Evolutionary conservation across 2,797 vertebrate species (phyloP).

Genomic region (Gymnothorax javanicus): DNA sequence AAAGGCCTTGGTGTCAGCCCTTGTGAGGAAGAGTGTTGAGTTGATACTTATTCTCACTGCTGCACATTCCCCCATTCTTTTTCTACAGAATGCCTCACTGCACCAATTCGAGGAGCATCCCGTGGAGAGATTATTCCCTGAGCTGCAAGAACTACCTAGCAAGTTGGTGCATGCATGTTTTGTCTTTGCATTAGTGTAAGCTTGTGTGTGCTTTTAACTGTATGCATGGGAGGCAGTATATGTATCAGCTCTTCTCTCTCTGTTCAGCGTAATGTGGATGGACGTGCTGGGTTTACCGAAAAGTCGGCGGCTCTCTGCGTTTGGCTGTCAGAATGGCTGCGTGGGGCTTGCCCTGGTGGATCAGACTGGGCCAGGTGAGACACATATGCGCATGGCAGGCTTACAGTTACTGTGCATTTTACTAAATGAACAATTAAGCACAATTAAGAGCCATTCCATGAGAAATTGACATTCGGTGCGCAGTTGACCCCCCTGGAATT

Average conservation of each 20-base stretch:
- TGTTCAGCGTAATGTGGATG: slow-evolving; percentile 82
- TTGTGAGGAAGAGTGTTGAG: no score
- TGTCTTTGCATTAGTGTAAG: slow-evolving; percentile 14
- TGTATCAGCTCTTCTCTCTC: background rate
- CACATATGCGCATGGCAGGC: background rate
- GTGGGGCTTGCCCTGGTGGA: slow-evolving; percentile 82
- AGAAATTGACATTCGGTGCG: no score
- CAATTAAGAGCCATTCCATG: no score
- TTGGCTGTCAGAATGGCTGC: slow-evolving; percentile 87
- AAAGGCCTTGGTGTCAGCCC: no score
- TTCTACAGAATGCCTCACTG: slow-evolving; percentile 80
- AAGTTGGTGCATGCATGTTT: slow-evolving; percentile 68
- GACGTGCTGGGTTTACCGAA: slow-evolving; percentile 71
- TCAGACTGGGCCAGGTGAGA: slow-evolving; percentile 75
- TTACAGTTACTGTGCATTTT: background rate
- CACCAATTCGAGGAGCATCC: slow-evolving; percentile 94
- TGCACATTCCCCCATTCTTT: background rate
- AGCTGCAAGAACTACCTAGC: slow-evolving; percentile 83
- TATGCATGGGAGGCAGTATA: background rate
- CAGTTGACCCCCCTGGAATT: no score
- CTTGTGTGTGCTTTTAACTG: background rate
- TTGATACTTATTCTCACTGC: background rate
- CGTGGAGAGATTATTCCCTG: slow-evolving; percentile 85
- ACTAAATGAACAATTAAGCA: background rate
- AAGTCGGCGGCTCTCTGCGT: slow-evolving; percentile 73